phyloP scores from a whole-genome alignment of 2,888 invertebrate genomes.

The Eristalis intricaria region DNA sequence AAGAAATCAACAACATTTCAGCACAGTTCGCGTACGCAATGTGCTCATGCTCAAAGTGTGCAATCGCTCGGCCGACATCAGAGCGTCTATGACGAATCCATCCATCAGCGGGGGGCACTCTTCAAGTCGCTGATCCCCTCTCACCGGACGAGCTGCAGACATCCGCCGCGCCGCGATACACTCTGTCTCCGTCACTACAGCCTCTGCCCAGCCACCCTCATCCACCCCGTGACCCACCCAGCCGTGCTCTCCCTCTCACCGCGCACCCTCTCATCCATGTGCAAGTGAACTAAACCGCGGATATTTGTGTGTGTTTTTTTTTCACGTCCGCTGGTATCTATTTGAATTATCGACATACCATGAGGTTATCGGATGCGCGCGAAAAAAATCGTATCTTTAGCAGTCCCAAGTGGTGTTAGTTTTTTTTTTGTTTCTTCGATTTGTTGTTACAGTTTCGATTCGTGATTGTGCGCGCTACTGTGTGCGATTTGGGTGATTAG shows the following conservation, averaged over 20 bases:
- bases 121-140: background rate
- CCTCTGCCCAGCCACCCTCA: background rate
- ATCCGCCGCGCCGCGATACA: background rate
- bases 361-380: conserved; percentile 45
- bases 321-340: conserved; percentile 14
- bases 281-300: background rate
- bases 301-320: background rate
- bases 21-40: conserved; percentile 33
- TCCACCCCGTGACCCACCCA: background rate
- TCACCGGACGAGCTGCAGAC: too few species aligned
- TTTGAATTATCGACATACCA: conserved; percentile 33
- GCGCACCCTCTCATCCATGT: background rate
- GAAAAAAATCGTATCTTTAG: conserved; percentile 29
- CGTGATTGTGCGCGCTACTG: conserved; percentile 3
- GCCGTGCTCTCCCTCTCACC: too few species aligned
- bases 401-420: conserved; percentile 10
- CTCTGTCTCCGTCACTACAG: background rate
- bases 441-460: background rate
- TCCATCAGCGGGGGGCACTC: background rate
- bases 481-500: conserved; percentile 13
- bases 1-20: background rate
- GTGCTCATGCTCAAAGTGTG: background rate
- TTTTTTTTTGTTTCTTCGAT: background rate
- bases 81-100: conserved; percentile 21
- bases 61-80: conserved; percentile 16